Base-by-base conservation (phyloP, 2,888 invertebrate genomes). In the Orchesellides sinensis region DNA sequence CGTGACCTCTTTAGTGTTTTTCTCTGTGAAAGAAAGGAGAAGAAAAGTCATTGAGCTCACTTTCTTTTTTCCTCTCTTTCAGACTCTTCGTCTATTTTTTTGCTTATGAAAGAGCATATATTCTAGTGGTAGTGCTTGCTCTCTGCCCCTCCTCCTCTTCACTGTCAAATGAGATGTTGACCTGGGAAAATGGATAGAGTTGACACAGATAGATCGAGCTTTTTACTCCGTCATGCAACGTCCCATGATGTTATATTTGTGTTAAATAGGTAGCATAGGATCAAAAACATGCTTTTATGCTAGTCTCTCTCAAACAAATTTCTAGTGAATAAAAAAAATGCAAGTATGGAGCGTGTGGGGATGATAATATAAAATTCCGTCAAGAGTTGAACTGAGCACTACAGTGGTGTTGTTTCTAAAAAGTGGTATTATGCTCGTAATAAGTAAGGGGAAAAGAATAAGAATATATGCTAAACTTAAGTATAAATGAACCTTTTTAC, bases 151-250 rank as follows among this genome's bases (percentile, higher is more conserved):
- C 68, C 61, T 77, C 27, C 47, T 68, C 66, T 45, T 59, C 77
- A 54, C 77, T 68, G 68, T 68, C 66, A 77, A 66, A 77, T 77
- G 68, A 56, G 66, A 77, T 77, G 77, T 77, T 68, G 77, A 77
- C 66, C 77, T 77, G 74, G 32, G 74, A 74, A 59, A 74, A 74
- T 74, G 74, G 74, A 65, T 74, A 74, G 61, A 74, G 74, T 74
- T 74, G 74, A 74, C 74, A 74, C 74, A 74, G 74, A 74, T 65
- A 74, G 74, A 74, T 74, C 65, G 74, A 74, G 74, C 74, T 65
- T 74, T 74, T 74, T 74, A 74, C 52, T 65, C 52, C 40, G 49
- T 63, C 74, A 74, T 74, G 74, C 63, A 74, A 63, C 63, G 61
- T 74, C 49, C 35, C 73, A 74, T 35, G 52, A 40, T 54, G 65